These are phyloP conservation scores for Myotis myotis DNA, from an alignment of 2,797 vertebrate genomes.

Conservation along the genomic window DNA sequence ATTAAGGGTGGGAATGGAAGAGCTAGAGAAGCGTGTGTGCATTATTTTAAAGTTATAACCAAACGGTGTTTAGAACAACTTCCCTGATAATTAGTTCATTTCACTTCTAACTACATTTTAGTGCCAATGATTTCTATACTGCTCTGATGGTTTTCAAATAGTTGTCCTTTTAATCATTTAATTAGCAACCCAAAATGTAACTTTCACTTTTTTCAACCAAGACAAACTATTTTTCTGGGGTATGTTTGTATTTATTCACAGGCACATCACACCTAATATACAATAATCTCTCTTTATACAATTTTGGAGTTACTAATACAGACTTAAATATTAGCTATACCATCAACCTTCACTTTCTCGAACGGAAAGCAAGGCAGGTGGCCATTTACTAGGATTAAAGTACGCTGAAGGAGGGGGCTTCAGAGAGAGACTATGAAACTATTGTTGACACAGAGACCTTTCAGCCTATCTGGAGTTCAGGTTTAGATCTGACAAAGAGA, in stretches of 20 bases:
- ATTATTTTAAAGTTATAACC: slow-evolving; percentile 37
- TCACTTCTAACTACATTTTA: slow-evolving; percentile 73
- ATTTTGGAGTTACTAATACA: slow-evolving; percentile 15
- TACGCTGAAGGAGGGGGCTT: neutral
- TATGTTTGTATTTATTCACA: slow-evolving; percentile 70
- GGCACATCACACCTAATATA: neutral
- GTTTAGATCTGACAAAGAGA: neutral
- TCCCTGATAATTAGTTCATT: slow-evolving; percentile 77
- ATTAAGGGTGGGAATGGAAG: neutral
- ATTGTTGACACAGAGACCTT: neutral
- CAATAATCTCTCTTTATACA: neutral
- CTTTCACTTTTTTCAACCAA: slow-evolving; percentile 71
- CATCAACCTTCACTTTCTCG: neutral
- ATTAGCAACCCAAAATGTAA: slow-evolving; percentile 75
- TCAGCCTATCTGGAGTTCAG: neutral
- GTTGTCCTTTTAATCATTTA: slow-evolving; percentile 77
- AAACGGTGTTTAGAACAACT: slow-evolving; percentile 53
- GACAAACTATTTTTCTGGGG: slow-evolving; percentile 68
- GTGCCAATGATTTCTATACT: slow-evolving; percentile 70
- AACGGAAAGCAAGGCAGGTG: slow-evolving; percentile 26
- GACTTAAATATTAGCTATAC: neutral
- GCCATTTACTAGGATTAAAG: neutral
- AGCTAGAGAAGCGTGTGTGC: neutral
- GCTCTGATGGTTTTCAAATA: slow-evolving; percentile 68
- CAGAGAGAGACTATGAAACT: neutral